Percentiles rank a stretch among this genome's conserved stretches.
These are phyloP conservation scores for Taurulus bubalis DNA, from an alignment of 2,113 vertebrate genomes.

Conservation along the genomic window DNA sequence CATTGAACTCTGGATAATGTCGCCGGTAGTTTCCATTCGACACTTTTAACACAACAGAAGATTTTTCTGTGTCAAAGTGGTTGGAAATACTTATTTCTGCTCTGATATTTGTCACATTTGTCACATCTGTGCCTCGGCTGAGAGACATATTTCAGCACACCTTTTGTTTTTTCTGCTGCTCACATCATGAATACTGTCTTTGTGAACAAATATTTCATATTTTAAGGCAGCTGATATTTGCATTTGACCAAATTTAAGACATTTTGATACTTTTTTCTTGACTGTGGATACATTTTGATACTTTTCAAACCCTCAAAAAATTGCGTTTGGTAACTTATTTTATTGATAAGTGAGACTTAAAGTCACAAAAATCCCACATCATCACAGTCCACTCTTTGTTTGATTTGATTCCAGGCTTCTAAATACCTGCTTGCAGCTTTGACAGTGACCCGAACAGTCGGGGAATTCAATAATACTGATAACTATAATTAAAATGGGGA, in stretches of 20 bases:
- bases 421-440: not conserved
- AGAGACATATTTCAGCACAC: no score
- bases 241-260: not conserved
- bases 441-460: not conserved
- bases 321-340: not conserved
- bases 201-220: not conserved
- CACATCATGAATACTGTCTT: not conserved
- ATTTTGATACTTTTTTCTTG: not conserved
- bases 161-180: no score
- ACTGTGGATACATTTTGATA: not conserved
- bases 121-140: no score
- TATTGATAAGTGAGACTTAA: not conserved
- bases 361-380: not conserved
- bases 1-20: no score
- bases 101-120: no score
- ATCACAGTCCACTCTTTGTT: not conserved
- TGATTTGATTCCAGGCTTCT: not conserved
- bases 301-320: not conserved
- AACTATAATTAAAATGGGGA: conserved; percentile 25
- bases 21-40: no score
- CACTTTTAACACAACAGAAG: no score
- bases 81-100: no score
- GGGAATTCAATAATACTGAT: not conserved
- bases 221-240: not conserved
- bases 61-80: no score